Percentiles rank a stretch among this genome's conserved stretches.
These are phyloP conservation scores for Polyploca ridens DNA, from an alignment of 2,888 invertebrate genomes.

Conservation along the genomic window DNA sequence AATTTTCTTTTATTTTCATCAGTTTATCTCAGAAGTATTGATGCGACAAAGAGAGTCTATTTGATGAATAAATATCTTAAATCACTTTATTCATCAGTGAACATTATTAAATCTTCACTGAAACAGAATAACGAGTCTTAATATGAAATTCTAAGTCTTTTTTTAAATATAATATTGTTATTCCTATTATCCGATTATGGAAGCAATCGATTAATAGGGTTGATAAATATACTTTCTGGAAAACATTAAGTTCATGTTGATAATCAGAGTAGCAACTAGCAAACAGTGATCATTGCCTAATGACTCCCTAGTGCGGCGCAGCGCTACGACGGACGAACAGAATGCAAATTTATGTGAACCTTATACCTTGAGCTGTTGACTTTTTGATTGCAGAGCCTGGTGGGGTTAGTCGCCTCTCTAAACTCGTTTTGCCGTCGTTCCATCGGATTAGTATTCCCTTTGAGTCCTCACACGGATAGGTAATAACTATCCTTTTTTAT, in stretches of 20 bases:
- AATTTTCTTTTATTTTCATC: constrained; percentile 7
- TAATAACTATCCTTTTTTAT: constrained; percentile 46
- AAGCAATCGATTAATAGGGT: too few relatives aligned
- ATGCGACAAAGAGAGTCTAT: neutral
- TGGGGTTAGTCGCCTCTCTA: constrained; percentile 12
- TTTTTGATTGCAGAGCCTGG: constrained; percentile 28
- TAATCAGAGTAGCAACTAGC: neutral
- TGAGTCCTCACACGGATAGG: constrained; percentile 30
- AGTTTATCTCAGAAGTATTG: neutral
- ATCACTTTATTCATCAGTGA: neutral
- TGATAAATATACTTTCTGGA: too few relatives aligned
- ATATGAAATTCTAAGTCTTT: too few relatives aligned
- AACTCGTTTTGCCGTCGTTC: constrained; percentile 20
- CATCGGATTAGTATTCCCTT: constrained; percentile 38
- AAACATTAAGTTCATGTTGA: too few relatives aligned
- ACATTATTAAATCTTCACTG: too few relatives aligned
- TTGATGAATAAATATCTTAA: too few relatives aligned
- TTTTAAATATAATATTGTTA: too few relatives aligned
- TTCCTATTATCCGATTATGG: too few relatives aligned
- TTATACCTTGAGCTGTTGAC: constrained; percentile 29
- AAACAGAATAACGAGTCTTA: too few relatives aligned
- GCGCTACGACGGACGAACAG: constrained; percentile 13
- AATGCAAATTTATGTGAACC: constrained; percentile 14
- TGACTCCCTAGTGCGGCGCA: constrained; percentile 17
- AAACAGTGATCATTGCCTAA: constrained; percentile 24